Conservation (phyloP, 1,140 invertebrate species). For the Solen grandis region DNA sequence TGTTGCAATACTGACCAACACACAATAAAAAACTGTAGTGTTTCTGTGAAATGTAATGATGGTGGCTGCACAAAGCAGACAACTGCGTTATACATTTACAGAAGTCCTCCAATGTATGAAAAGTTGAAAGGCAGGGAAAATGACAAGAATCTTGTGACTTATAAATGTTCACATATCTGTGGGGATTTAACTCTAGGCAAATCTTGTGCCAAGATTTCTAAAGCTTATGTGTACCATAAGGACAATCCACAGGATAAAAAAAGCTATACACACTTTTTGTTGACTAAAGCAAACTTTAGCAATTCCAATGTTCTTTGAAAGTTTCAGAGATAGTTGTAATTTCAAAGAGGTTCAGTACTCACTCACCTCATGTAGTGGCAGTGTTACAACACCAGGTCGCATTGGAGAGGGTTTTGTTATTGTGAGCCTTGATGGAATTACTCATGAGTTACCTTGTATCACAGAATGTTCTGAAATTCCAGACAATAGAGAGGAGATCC, state of each 20-base stretch:
- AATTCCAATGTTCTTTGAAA: background rate
- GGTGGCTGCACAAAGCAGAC: constrained; percentile 42
- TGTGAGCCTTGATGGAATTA: constrained; percentile 1
- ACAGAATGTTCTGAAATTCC: constrained; percentile 11
- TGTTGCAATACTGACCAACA: constrained; percentile 48
- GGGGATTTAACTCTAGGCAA: constrained; percentile 26
- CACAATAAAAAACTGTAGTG: constrained; percentile 31
- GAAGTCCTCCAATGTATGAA: background rate
- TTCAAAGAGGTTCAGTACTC: background rate
- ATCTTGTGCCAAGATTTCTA: constrained; percentile 54
- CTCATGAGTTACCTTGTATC: background rate
- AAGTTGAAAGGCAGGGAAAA: constrained; percentile 1
- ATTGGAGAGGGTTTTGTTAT: constrained; percentile 5
- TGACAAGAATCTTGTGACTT: background rate
- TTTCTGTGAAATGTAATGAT: constrained; percentile 25
- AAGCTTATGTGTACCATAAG: constrained; percentile 44
- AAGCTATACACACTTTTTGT: constrained; percentile 51
- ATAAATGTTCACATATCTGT: constrained; percentile 46
- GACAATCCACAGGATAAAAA: background rate
- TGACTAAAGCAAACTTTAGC: constrained; percentile 54
- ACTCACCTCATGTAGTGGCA: constrained; percentile 13
- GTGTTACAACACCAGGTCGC: background rate
- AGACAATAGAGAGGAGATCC: constrained; percentile 11
- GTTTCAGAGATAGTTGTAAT: background rate
- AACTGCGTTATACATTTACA: constrained; percentile 26